phyloP scores from a whole-genome alignment of 92 coral and sea anemone genomes.

The Paragorgia papillata region DNA sequence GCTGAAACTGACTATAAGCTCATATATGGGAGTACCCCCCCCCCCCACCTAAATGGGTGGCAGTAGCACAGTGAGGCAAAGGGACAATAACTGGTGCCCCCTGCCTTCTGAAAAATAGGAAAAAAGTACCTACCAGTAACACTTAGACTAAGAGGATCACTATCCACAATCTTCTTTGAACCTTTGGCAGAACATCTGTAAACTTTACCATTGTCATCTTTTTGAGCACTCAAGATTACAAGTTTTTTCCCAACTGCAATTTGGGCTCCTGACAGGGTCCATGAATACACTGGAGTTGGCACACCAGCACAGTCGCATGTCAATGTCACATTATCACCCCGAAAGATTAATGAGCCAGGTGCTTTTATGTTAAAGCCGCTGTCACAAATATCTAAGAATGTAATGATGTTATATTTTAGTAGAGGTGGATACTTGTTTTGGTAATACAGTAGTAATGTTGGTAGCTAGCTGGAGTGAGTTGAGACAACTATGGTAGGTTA shows the following conservation, averaged over 20 bases:
- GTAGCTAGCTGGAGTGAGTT: no score
- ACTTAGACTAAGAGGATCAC: constrained; percentile 26
- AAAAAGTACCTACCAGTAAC: constrained; percentile 34
- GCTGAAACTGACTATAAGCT: no score
- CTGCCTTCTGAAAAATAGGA: background rate
- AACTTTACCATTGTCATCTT: constrained; percentile 63
- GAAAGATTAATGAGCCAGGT: background rate
- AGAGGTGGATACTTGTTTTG: background rate
- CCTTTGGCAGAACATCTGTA: constrained; percentile 70
- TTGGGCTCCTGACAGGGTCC: constrained; percentile 70
- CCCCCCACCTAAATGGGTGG: no score
- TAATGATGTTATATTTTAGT: background rate
- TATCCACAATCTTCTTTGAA: constrained; percentile 30
- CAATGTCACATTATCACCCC: background rate
- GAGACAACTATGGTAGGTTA: no score
- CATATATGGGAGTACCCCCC: no score
- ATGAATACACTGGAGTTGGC: constrained; percentile 63
- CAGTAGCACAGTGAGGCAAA: no score
- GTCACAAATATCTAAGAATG: constrained; percentile 19
- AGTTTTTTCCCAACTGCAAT: constrained; percentile 44
- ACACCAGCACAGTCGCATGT: constrained; percentile 27
- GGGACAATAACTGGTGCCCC: no score
- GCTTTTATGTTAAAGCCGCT: background rate
- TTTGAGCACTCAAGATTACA: constrained; percentile 44
- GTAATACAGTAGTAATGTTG: no score